Percentiles rank a stretch among this genome's conserved stretches.
phyloP scores from a whole-genome alignment of 2,888 invertebrate species.

The Spicauda simplicius region DNA sequence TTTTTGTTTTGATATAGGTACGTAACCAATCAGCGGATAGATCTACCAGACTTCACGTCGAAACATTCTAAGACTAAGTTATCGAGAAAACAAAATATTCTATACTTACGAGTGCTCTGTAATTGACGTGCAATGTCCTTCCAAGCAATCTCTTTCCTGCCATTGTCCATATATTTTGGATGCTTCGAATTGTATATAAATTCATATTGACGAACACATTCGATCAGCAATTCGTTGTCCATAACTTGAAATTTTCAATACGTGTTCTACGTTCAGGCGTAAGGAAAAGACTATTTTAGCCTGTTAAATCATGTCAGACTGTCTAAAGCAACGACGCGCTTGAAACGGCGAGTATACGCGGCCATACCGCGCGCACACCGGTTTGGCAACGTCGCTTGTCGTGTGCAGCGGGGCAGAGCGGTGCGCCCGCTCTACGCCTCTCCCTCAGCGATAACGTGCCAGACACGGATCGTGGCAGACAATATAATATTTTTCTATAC shows the following conservation, averaged over 20 bases:
- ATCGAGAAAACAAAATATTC: not conserved
- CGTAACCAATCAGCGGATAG: too few species aligned
- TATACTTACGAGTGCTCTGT: not conserved
- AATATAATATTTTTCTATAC: too few species aligned
- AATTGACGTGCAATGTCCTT: not conserved
- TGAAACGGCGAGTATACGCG: constrained; percentile 1
- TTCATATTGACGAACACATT: not conserved
- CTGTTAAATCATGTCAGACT: not conserved
- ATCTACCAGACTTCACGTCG: too few species aligned
- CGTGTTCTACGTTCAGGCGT: not conserved
- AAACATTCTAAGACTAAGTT: too few species aligned
- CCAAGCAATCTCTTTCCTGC: constrained; percentile 44
- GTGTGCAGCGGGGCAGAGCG: not conserved
- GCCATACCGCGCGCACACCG: not conserved
- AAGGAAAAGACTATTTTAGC: not conserved
- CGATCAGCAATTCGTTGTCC: not conserved
- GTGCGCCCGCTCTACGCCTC: not conserved
- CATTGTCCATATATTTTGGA: constrained; percentile 3
- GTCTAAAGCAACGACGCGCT: not conserved
- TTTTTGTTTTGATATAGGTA: too few species aligned
- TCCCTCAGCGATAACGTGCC: not conserved
- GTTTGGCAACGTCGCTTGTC: constrained; percentile 1
- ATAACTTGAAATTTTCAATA: not conserved
- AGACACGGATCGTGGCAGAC: too few species aligned
- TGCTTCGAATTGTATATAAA: constrained; percentile 2